Base-by-base conservation (phyloP, 2,888 invertebrate genomes). In the Drosophila mulleri region DNA sequence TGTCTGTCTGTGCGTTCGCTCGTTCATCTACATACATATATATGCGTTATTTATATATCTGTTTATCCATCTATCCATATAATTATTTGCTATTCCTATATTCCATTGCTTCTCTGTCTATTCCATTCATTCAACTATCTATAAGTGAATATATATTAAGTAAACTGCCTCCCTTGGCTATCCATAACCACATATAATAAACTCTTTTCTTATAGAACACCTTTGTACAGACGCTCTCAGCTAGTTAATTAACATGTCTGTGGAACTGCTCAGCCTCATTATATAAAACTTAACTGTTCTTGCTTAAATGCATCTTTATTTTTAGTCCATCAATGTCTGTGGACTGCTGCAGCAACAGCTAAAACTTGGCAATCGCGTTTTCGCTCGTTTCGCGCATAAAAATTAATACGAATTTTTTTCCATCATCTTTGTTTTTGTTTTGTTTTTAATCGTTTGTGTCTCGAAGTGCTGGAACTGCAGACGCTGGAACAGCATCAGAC, bases 401-500 rank as follows among this genome's bases (percentile, higher is more conserved):
- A 89, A 86, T 90, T 89, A 90, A 90, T 86, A 78, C 72, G 88
- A 66, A 76, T 81, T 82, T 82, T 83, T 83, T 4, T 0, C 6
- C 37, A 11, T 32, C 32, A 26, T 26, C n/a, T 48, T 29, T n/a
- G 7, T 32, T 50, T 11, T 39, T 47, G 8, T 39, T 20, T 23
- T 14, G 35, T 39, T 76, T 82, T 82, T 83, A 75, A 67, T 73
- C 73, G 73, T 66, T 56, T 64, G 50, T 37, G 45, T 23, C 45
- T n/a, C n/a, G 57, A n/a, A n/a, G 41, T 56, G 59, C 44, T 52
- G 58, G 20, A 20, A 42, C 58, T 20, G 41, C 42, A 47, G 16
- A 14, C 44, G 18, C 32, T 32, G 18, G 18, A 26, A 47, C n/a
- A 4, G 26, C 45, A 47, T 2, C n/a, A 32, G n/a, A 35, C 29